Base-by-base conservation (phyloP, 2,888 invertebrate species). In the Onthophagus sagittarius region DNA sequence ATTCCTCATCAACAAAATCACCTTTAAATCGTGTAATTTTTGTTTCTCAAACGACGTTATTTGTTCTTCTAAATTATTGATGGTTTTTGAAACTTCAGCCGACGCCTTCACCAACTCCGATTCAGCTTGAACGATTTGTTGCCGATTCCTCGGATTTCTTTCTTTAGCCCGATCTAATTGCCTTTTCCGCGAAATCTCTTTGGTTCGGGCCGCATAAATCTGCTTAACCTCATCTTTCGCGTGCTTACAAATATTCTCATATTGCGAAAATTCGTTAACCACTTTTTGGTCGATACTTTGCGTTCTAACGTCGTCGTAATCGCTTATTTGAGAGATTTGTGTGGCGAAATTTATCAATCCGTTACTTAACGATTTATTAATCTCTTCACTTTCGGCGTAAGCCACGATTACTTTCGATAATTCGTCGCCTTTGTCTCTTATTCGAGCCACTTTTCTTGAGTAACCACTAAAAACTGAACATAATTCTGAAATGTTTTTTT, bases 71-170 rank as follows among this genome's bases (percentile, higher is more conserved):
- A 96, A 88, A 39, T 92, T 91, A 81, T 93, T 93, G 23, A 93
- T 91, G 0, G 93, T 91, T 73, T 93, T 89, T 0, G 93, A 90
- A 79, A 95, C 93, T 82, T 96, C 95, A 4, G 93, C 90, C 71
- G 93, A 92, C 0, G 95, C 94, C 85, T 93, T 94, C 76, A 93
- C 88, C 11, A 95, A 85, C 79, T 96, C 95, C 0, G 93, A 91
- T 85, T 96, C 95, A 0, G 95, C 94, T 83, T 93, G 92, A 3
- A 91, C 94, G 82, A 94, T 93, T 87, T 93, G 90, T 80, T 93
- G 92, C 74, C 92, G 86, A 81, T 93, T 93, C 78, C 90, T 89
- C 0, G 94, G 93, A 82, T 91, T 91, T 80, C 91, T 88, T 79
- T 92, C 92, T 74, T 90, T 87, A 0, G 93, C 88, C 81, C 91